These are phyloP conservation scores for Ammodytes marinus DNA, from an alignment of 2,113 vertebrate species.

Conservation along the genomic window DNA sequence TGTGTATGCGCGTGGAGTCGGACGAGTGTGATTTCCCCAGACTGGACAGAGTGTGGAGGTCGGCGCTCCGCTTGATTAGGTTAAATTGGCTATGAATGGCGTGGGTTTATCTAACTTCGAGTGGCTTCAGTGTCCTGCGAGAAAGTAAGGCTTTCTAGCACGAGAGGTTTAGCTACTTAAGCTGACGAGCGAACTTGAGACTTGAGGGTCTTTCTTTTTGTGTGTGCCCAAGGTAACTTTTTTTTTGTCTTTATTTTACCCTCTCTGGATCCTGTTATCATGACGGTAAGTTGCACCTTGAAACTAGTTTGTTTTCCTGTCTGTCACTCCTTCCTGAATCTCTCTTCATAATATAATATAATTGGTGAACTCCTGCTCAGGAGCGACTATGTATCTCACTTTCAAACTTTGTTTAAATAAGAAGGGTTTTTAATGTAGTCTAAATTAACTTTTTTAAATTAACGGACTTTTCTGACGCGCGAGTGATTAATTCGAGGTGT, in stretches of 20 bases:
- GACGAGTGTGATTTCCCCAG: neutral
- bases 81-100: slow-evolving; percentile 66
- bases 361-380: neutral
- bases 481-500: slow-evolving; percentile 17
- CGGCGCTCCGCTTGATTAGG: slow-evolving; percentile 17
- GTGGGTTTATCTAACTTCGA: slow-evolving; percentile 55
- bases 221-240: slow-evolving; percentile 38
- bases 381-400: neutral
- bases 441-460: neutral
- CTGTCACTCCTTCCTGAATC: slow-evolving; percentile 52
- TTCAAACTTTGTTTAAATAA: neutral
- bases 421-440: neutral
- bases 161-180: neutral
- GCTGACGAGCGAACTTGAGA: neutral
- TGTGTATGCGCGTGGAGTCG: neutral
- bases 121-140: slow-evolving; percentile 12
- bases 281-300: slow-evolving; percentile 82
- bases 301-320: slow-evolving; percentile 41
- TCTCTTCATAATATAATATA: neutral
- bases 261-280: slow-evolving; percentile 72
- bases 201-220: neutral
- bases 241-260: slow-evolving; percentile 25
- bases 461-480: neutral
- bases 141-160: slow-evolving; percentile 25
- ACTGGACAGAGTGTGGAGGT: neutral